Percentiles rank a stretch among this genome's conserved stretches.
Conservation (phyloP, 2,113 vertebrate species). For the Platichthys flesus region DNA sequence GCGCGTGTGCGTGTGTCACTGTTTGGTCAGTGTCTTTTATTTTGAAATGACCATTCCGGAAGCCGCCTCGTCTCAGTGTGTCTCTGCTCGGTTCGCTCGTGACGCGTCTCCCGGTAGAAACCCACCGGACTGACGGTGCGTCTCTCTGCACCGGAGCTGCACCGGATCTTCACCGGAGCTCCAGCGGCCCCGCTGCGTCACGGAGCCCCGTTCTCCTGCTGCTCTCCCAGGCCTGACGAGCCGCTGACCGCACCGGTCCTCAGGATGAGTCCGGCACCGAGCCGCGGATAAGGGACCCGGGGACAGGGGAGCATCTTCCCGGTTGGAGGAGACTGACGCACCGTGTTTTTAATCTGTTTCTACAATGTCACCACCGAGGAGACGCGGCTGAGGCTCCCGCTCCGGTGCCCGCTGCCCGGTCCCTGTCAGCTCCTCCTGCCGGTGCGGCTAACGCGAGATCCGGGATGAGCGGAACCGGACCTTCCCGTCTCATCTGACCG, state of each 20-base stretch:
- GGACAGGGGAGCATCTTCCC: conserved; percentile 5
- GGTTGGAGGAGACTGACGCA: background rate
- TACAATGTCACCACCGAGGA: conserved; percentile 70
- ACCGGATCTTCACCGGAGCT: background rate
- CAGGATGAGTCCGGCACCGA: conserved; percentile 25
- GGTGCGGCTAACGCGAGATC: background rate
- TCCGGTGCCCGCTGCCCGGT: background rate
- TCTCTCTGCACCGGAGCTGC: background rate
- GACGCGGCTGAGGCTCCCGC: conserved; percentile 50
- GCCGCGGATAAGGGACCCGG: conserved; percentile 29
- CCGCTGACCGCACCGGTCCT: conserved; percentile 12
- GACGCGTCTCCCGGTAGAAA: conserved; percentile 54
- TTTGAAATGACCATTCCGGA: conserved; percentile 53
- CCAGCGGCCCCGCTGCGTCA: background rate
- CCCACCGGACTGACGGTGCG: conserved; percentile 13
- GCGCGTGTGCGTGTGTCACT: too few relatives aligned
- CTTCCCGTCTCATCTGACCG: conserved; percentile 36
- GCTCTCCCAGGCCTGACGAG: background rate
- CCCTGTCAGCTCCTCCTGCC: background rate
- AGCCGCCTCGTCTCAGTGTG: background rate
- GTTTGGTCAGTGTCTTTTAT: conserved; percentile 25
- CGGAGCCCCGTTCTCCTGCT: background rate
- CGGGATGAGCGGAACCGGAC: conserved; percentile 49
- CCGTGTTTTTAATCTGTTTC: background rate
- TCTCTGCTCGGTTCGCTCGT: background rate